Evolutionary conservation across 92 coral and sea anemone species (phyloP), one percentile per base, ranked within the genome.

Genomic region (Epizoanthus stellaris): DNA sequence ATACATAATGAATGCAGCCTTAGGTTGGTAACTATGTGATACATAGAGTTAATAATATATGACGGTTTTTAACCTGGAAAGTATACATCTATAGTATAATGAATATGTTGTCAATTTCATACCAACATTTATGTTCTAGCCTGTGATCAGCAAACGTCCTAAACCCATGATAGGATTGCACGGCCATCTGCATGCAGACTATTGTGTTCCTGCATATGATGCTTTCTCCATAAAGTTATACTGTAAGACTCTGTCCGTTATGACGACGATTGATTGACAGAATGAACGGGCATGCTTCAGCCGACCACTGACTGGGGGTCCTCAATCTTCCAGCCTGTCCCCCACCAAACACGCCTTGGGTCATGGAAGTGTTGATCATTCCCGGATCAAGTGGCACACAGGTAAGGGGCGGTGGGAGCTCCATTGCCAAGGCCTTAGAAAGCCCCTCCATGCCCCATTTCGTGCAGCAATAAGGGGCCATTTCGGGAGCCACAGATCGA

Each of bases 391-490:
- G 75, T 7, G 96, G 96, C 0, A 91, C 91, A 88, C 96, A 93
- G 52, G 89, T 71, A 69, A 93, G 73, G 25, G 93, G 91, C 19
- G 89, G 85, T 62, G 96, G 96, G n/a, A 93, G 92, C 84, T 93
- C 96, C 79, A 90, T 25, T 82, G 96, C 96, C 54, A 93, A 64
- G 25, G 96, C 96, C 74, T 93, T 93, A 47, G 96, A 93, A 15
- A 93, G 92, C 59, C 94, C 96, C 86, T 93, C 94, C 21, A 93
- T 70, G 80, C 90, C 96, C 92, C 92, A 93, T 83, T 93, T 93
- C 7, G 92, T 36, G 12, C 94, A 90, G 71, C 96, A 93, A 81
- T 93, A 93, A 17, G 96, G 96, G 43, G 96, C 96, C 75, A 88
- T 87, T 15, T 91, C 67, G 2, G 92, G 80, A 9, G 96, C 49